A percentile compares a stretch with the other conserved stretches of the same genome.
These are phyloP conservation scores for Eupithecia dodoneata DNA, from an alignment of 2,888 invertebrate species.

Conservation along the genomic window DNA sequence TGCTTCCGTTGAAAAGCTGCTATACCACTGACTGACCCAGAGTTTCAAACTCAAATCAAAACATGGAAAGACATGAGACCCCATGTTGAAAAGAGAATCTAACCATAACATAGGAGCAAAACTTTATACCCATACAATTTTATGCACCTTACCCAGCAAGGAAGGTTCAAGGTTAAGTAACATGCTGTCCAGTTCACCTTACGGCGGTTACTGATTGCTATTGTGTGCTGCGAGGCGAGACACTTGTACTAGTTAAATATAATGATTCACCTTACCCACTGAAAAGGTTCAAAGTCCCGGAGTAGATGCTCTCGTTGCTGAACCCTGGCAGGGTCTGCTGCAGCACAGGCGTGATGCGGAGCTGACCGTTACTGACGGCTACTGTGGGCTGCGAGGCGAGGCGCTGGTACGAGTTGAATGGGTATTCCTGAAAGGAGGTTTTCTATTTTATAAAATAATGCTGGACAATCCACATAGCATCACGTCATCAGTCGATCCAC, in stretches of 20 bases:
- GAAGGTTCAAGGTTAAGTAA: neutral
- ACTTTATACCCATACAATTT: too few species aligned
- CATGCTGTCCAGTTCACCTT: neutral
- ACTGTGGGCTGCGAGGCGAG: slow-evolving; percentile 53
- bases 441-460: too few species aligned
- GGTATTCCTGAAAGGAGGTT: slow-evolving; percentile 62
- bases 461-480: too few species aligned
- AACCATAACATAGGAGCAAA: too few species aligned
- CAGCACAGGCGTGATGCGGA: slow-evolving; percentile 61
- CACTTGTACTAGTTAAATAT: slow-evolving; percentile 70
- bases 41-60: too few species aligned
- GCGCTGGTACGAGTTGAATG: slow-evolving; percentile 71
- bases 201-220: slow-evolving; percentile 45
- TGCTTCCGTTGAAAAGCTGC: too few species aligned
- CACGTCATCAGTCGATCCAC: too few species aligned
- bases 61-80: too few species aligned
- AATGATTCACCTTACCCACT: slow-evolving; percentile 53
- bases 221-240: slow-evolving; percentile 50
- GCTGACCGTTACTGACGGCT: slow-evolving; percentile 52
- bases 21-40: too few species aligned
- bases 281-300: slow-evolving; percentile 60
- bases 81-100: too few species aligned
- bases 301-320: slow-evolving; percentile 55
- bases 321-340: slow-evolving; percentile 61
- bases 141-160: too few species aligned